Conservation (phyloP, 2,113 vertebrate species). For the Coturnix japonica region DNA sequence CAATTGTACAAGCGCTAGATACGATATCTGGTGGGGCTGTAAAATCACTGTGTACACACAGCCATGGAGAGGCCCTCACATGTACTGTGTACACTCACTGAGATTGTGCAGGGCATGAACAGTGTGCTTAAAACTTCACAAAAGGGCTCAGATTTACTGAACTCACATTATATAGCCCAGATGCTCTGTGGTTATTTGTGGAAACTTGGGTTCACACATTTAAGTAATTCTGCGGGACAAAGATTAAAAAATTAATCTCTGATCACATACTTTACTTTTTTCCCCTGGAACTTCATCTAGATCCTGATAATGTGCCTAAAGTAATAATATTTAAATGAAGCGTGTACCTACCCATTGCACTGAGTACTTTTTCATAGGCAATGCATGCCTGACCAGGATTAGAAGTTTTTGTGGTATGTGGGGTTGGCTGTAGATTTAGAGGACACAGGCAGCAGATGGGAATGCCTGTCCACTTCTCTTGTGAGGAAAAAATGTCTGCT, state of each 20-base stretch:
- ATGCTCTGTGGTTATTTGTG: not conserved
- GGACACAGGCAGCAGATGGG: not conserved
- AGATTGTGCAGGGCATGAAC: not conserved
- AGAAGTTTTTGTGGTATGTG: not conserved
- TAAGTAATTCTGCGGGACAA: not conserved
- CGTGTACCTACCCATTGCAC: not conserved
- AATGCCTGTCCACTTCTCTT: not conserved
- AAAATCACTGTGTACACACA: not conserved
- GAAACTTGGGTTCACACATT: not conserved
- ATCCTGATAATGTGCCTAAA: not conserved
- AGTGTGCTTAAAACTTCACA: not conserved
- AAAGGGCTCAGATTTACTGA: not conserved
- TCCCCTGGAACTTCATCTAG: not conserved
- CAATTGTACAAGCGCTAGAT: not conserved
- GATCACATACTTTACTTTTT: not conserved
- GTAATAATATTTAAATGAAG: not conserved
- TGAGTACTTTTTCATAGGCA: not conserved
- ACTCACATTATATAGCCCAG: not conserved
- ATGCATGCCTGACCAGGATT: not conserved
- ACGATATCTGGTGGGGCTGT: not conserved
- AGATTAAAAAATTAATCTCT: not conserved
- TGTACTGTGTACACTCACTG: not conserved
- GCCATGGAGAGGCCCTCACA: not conserved
- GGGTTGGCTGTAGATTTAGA: not conserved
- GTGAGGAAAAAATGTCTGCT: not conserved